A percentile compares a stretch with the other conserved stretches of the same genome.
phyloP scores from a whole-genome alignment of 2,113 vertebrate genomes.

The Blennius ocellaris region DNA sequence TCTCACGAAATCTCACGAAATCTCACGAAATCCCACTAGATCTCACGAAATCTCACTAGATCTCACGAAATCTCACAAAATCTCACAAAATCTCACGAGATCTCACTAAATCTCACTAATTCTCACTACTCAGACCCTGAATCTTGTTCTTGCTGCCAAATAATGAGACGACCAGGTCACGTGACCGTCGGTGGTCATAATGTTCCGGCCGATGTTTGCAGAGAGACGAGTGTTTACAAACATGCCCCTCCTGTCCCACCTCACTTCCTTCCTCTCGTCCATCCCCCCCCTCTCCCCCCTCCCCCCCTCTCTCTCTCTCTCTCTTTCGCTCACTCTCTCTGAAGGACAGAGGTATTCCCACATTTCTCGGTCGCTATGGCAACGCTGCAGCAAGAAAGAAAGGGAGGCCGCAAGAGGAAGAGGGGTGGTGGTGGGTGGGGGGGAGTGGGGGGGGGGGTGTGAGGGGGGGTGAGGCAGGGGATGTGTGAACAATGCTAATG shows the following conservation, averaged over 20 bases:
- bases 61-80: no score
- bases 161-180: no score
- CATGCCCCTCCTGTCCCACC: not conserved
- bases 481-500: slow-evolving; percentile 81
- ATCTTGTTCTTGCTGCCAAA: no score
- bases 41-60: no score
- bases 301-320: slow-evolving; percentile 69
- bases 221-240: slow-evolving; percentile 6
- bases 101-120: no score
- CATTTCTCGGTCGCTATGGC: slow-evolving; percentile 83
- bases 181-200: no score
- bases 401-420: slow-evolving; percentile 72
- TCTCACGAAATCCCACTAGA: no score
- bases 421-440: slow-evolving; percentile 34
- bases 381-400: slow-evolving; percentile 84
- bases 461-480: slow-evolving; percentile 29
- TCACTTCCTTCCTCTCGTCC: slow-evolving; percentile 13
- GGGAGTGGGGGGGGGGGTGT: slow-evolving; percentile 1
- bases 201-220: no score
- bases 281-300: slow-evolving; percentile 28
- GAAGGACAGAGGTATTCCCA: slow-evolving; percentile 88
- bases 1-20: no score
- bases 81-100: no score
- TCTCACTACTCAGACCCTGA: no score
- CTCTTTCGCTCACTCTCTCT: slow-evolving; percentile 71